Evolutionary conservation across 2,888 invertebrate genomes (phyloP), one percentile per base, ranked within the genome.

Genomic region (Eupithecia abbreviata): DNA sequence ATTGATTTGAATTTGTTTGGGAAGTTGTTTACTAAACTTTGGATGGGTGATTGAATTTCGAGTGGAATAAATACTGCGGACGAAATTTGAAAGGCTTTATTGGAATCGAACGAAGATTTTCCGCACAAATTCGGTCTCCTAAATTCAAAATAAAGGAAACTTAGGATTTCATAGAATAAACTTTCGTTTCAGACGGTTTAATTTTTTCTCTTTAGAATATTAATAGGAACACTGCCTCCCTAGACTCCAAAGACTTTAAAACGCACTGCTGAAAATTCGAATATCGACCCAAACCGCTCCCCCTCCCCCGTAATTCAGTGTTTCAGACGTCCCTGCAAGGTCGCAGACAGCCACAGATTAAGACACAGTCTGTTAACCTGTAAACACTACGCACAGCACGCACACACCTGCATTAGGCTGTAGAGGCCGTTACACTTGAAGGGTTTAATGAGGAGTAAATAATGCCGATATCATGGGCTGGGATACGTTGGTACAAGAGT

Each of bases 241-340:
- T 10, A 45, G 43, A 42, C 68, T 45, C 18, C 15, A 12, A 18
- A 68, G 2, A 3, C 45, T 49, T 69, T 69, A 49, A 47, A 69
- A 69, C 69, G 69, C 45, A 66, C 42, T 42, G 62, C 62, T 68
- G 71, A 69, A 70, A 70, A 75, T 71, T 74, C 75, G 70, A 68
- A 69, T 69, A 69, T 69, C 69, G 69, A 69, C 47, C 69, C 30
- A 10, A 12, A 18, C 47, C 58, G 71, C 77, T 18, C 75, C 77
- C 68, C 75, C 55, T 72, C 75, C 87, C 83, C 81, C 83, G 84
- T 85, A 86, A 85, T 89, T 89, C 89, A 87, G 89, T 80, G 80
- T 15, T 42, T n/a, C 92, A 92, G 93, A 92, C 94, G 93, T 91
- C 94, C 94, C 90, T 90, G 82, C 92, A 94, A 94, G 94, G 94